Evolutionary conservation across 2,888 invertebrate genomes (phyloP), one percentile per base, ranked within the genome.

Genomic region (Scaptomyza caliginosa): DNA sequence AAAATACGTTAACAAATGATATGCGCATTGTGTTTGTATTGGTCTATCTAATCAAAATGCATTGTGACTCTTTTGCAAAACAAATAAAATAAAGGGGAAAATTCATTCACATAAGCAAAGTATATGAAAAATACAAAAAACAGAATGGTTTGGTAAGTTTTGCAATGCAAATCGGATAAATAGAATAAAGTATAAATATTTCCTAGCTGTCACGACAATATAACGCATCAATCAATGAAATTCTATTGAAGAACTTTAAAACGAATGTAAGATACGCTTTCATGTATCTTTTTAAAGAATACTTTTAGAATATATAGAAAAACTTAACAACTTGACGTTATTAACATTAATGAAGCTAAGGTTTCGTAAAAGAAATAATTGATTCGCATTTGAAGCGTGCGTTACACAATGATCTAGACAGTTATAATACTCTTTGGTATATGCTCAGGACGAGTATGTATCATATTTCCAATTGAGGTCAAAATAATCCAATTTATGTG

Each of bases 71-170:
- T 63, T 55, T 65, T 42, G 66, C 63, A 64, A 38, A 38, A 42
- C 7, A 26, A 24, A 24, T 4, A 42, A 36, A 10, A 26, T 7
- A 45, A 8, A 45, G 32, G 26, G 26, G 10, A 43, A 58, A 86
- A 63, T 87, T 72, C 87, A 81, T 81, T 81, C 57, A 81, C n/a
- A n/a, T n/a, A n/a, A n/a, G n/a, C n/a, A n/a, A n/a, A n/a, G 49
- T 13, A 8, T 19, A 34, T 21, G 19, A 42, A 50, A 46, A 13
- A 39, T 34, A 8, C 23, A 6, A 49, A 13, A 52, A 21, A 7
- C n/a, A 23, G 8, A 16, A 19, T 39, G 8, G 21, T 26, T 26
- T 32, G 21, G 8, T 4, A 17, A n/a, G n/a, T 7, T 59, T 43
- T 54, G 10, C 21, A 58, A 48, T 36, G 21, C 32, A 65, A 56